phyloP scores from a whole-genome alignment of 2,888 invertebrate genomes.

The Petrolisthes cinctipes region DNA sequence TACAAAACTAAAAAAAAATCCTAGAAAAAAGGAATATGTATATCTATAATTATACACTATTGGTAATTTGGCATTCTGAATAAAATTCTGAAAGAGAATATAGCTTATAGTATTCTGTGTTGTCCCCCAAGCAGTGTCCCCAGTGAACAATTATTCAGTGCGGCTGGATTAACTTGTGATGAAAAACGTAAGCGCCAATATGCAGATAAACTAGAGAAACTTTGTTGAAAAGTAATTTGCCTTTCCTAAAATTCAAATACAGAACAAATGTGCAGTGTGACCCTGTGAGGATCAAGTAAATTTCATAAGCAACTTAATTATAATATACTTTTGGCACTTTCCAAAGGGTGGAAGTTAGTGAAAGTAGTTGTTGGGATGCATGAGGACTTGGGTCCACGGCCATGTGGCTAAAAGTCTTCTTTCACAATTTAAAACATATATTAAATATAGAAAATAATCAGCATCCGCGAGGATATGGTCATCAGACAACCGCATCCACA shows the following conservation, averaged over 20 bases:
- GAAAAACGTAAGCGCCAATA: not conserved
- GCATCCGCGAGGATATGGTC: no score
- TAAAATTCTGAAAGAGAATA: no score
- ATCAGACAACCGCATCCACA: no score
- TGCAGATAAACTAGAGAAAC: not conserved
- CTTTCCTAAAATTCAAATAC: not conserved
- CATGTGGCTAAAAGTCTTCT: conserved; percentile 1
- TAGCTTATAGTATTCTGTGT: not conserved
- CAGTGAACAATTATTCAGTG: not conserved
- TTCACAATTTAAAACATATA: not conserved
- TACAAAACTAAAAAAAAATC: no score
- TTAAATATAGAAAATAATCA: not conserved
- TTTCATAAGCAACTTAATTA: not conserved
- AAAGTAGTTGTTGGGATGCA: not conserved
- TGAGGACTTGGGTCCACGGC: not conserved
- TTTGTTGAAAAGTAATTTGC: not conserved
- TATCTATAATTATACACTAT: no score
- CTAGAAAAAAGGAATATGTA: no score
- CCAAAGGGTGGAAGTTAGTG: not conserved
- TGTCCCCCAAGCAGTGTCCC: not conserved
- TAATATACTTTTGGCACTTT: not conserved
- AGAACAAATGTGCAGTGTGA: conserved; percentile 4
- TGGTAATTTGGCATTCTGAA: no score
- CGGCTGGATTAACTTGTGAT: not conserved
- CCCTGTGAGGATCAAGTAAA: not conserved